phyloP scores from a whole-genome alignment of 2,797 vertebrate genomes.

The Manis javanica region DNA sequence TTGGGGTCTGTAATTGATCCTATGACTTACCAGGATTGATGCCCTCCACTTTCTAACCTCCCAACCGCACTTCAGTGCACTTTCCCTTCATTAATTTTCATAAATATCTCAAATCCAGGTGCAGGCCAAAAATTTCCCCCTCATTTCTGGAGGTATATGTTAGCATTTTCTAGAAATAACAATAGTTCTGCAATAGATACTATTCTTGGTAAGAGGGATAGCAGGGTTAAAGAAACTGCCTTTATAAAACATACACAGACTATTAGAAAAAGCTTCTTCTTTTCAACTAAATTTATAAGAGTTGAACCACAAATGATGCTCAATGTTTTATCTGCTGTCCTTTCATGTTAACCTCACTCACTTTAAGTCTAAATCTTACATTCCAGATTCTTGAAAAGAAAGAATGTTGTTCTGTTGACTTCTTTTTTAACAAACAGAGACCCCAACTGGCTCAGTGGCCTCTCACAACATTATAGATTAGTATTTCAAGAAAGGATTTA shows the following conservation, averaged over 20 bases:
- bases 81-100: no score
- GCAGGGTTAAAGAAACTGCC: neutral
- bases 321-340: neutral
- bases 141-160: neutral
- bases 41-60: no score
- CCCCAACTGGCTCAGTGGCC: neutral
- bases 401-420: neutral
- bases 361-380: slow-evolving; percentile 46
- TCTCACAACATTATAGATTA: slow-evolving; percentile 32
- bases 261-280: neutral
- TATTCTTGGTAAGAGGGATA: neutral
- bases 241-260: neutral
- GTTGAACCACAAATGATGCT: neutral
- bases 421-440: slow-evolving; percentile 49
- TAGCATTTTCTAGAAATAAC: neutral
- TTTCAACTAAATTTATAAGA: slow-evolving; percentile 3
- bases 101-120: neutral
- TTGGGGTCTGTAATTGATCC: no score
- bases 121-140: neutral
- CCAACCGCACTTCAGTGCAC: no score
- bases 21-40: no score
- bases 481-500: slow-evolving; percentile 31
- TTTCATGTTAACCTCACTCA: slow-evolving; percentile 5
- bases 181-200: neutral
- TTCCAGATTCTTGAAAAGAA: slow-evolving; percentile 35